A percentile compares a stretch with the other conserved stretches of the same genome.
Conservation (phyloP, 2,113 vertebrate species). For the Xiphophorus maculatus region DNA sequence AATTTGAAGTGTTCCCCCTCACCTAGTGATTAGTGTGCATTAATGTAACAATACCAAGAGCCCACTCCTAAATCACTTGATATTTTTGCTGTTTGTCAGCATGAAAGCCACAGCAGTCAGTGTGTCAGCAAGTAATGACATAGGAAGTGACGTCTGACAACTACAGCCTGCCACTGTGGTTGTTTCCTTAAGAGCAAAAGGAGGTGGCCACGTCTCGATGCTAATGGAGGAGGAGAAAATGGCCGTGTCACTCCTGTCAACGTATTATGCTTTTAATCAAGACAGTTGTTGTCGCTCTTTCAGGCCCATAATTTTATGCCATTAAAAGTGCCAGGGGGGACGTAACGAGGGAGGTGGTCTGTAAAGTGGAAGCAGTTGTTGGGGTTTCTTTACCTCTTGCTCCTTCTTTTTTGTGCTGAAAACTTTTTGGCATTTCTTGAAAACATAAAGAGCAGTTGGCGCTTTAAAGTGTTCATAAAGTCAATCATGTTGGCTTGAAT, state of each 20-base stretch:
- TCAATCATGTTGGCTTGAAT: conserved; percentile 96
- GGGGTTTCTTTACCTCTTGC: conserved; percentile 64
- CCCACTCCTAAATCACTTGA: conserved; percentile 49
- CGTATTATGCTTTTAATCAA: conserved; percentile 85
- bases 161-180: conserved; percentile 56
- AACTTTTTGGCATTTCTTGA: conserved; percentile 90
- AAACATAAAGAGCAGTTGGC: conserved; percentile 93
- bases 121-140: conserved; percentile 70
- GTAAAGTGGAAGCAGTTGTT: conserved; percentile 48
- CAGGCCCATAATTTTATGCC: conserved; percentile 87
- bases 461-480: conserved; percentile 92
- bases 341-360: conserved; percentile 62
- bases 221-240: conserved; percentile 80
- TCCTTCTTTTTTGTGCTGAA: conserved; percentile 81
- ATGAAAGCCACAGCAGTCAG: conserved; percentile 70
- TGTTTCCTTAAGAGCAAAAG: conserved; percentile 68
- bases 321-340: conserved; percentile 82
- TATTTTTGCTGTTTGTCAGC: conserved; percentile 49
- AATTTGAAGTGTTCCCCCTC: conserved; percentile 12
- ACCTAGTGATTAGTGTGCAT: conserved; percentile 29
- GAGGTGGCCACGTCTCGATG: conserved; percentile 66
- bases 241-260: conserved; percentile 82
- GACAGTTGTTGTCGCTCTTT: conserved; percentile 83
- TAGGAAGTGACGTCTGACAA: conserved; percentile 72
- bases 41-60: conserved; percentile 43